These are phyloP conservation scores for Busseola fusca DNA, from an alignment of 2,888 invertebrate genomes.

Conservation along the genomic window DNA sequence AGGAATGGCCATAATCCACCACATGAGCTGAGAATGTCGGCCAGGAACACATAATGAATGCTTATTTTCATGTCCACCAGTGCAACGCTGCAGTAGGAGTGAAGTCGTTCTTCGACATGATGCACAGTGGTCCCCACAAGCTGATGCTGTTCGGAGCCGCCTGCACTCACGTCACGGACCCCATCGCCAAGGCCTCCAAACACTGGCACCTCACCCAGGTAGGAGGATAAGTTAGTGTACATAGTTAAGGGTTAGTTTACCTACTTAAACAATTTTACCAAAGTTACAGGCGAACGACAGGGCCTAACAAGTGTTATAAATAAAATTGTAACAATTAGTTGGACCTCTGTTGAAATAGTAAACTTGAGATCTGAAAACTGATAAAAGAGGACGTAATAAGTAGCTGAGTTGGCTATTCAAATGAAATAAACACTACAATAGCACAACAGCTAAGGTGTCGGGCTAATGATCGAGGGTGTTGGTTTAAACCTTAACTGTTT, in stretches of 20 bases:
- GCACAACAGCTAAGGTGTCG: not conserved
- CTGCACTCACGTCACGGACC: slow-evolving; percentile 98
- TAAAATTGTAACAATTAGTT: slow-evolving; percentile 1
- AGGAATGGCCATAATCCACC: not conserved
- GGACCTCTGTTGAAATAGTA: not conserved
- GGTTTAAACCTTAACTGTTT: not conserved
- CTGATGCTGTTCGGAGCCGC: slow-evolving; percentile 98
- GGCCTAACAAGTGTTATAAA: not conserved
- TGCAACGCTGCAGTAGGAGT: slow-evolving; percentile 98
- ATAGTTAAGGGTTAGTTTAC: slow-evolving; percentile 19
- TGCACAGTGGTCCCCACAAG: slow-evolving; percentile 97
- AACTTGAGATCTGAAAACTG: not conserved
- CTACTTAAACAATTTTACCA: no score
- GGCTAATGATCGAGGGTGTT: not conserved
- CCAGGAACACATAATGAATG: not conserved
- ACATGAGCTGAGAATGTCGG: not conserved
- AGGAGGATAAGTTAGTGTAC: slow-evolving; percentile 56
- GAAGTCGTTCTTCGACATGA: slow-evolving; percentile 98
- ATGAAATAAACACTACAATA: not conserved
- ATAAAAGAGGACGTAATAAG: not conserved
- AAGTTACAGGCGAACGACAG: slow-evolving; percentile 2
- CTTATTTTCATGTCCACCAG: slow-evolving; percentile 81
- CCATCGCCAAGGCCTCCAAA: slow-evolving; percentile 98
- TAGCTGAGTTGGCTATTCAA: not conserved
- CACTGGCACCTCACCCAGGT: slow-evolving; percentile 99